These are phyloP conservation scores for Drymodes brunneopygia DNA, from an alignment of 2,113 vertebrate genomes.

Conservation along the genomic window DNA sequence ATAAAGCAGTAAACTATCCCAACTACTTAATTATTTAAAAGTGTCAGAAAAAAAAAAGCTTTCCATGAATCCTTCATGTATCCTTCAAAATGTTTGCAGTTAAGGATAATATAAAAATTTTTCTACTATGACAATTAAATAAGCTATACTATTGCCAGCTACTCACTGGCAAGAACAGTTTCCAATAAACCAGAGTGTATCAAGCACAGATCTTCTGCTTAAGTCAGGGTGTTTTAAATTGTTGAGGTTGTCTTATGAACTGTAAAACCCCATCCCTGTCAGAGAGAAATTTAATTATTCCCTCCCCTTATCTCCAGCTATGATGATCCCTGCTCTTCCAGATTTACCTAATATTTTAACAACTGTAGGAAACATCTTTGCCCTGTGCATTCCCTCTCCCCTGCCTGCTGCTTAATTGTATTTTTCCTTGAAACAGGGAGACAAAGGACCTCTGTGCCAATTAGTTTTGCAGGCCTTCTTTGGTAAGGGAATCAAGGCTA, in stretches of 20 bases:
- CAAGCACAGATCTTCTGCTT: background rate
- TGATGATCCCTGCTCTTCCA: background rate
- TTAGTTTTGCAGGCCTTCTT: constrained; percentile 49
- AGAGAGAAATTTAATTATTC: background rate
- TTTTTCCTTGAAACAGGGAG: constrained; percentile 22
- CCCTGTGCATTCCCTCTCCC: background rate
- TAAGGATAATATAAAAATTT: background rate
- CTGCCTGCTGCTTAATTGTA: constrained; percentile 2
- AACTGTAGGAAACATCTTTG: background rate
- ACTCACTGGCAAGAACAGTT: background rate
- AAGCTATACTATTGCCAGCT: background rate
- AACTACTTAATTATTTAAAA: background rate
- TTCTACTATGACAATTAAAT: background rate
- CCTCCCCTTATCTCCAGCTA: background rate
- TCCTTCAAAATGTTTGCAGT: background rate
- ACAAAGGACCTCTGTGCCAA: constrained; percentile 24
- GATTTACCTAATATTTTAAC: background rate
- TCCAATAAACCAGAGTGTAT: background rate
- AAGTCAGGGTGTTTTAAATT: background rate
- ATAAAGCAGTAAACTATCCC: background rate
- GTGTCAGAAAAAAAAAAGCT: background rate
- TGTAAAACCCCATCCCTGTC: background rate
- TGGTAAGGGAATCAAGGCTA: constrained; percentile 43
- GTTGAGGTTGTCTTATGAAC: background rate
- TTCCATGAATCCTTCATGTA: background rate